Evolutionary conservation across 2,113 vertebrate species (phyloP).

Genomic region (Oreotrochilus melanogaster): DNA sequence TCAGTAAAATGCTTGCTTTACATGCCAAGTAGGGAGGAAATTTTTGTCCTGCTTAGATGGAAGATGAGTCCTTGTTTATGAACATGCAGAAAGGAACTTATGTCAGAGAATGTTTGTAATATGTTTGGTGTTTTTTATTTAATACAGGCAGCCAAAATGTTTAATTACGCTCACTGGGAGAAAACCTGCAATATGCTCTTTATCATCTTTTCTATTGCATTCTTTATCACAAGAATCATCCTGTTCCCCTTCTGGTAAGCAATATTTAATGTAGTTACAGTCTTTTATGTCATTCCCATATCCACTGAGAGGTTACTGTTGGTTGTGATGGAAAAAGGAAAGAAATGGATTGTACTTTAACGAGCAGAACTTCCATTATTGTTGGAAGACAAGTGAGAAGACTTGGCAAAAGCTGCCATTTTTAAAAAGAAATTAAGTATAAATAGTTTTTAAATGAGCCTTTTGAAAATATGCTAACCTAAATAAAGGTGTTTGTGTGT

Average conservation of each 20-base stretch:
- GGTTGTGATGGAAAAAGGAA: background rate
- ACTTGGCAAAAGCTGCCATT: background rate
- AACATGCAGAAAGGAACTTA: background rate
- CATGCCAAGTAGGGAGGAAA: background rate
- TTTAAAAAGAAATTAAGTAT: background rate
- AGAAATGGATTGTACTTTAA: background rate
- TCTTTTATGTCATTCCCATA: background rate
- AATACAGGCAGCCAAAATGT: conserved; percentile 91
- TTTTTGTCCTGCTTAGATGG: background rate
- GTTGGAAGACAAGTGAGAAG: background rate
- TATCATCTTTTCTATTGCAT: conserved; percentile 83
- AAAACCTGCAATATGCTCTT: conserved; percentile 87
- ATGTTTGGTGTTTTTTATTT: background rate
- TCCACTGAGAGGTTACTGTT: background rate
- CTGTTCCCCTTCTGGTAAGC: conserved; percentile 94
- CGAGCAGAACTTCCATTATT: background rate
- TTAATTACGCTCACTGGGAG: conserved; percentile 91
- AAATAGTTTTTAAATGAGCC: background rate
- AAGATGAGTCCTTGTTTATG: conserved; percentile 38
- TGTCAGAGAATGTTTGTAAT: background rate
- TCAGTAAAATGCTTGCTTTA: background rate
- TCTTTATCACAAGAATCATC: conserved; percentile 88
- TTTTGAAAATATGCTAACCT: background rate
- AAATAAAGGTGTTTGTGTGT: background rate
- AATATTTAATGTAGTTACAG: background rate